Evolutionary conservation across 1,140 invertebrate species (phyloP), one percentile per base, ranked within the genome.

Genomic region (Bombus superbus): DNA sequence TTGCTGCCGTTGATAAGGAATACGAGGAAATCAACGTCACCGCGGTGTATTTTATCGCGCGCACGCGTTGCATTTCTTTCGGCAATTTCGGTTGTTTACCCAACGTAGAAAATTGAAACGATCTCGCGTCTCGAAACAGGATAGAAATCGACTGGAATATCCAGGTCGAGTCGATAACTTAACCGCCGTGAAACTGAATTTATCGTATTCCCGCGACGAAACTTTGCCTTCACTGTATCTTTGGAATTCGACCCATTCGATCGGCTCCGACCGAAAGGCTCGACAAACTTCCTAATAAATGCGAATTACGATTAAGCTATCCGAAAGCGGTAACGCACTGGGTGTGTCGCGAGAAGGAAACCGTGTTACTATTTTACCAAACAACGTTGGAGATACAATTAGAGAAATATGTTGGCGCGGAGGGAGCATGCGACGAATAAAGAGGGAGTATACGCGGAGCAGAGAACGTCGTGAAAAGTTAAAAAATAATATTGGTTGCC

Each of bases 1-100:
- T 38, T 11, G 57, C 57, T 69, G 78, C 69, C 83, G 40, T 42
- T 64, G 83, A 85, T 85, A 84, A 79, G 47, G 72, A 79, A 38
- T 62, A 78, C 22, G 38, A 71, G 6, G 53, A 84, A 84, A 71
- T 79, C n/a, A 18, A 53, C n/a, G 44, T n/a, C 59, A 2, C 40
- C 2, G 3, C n/a, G 13, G 25, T 11, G 22, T 13, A 35, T 76
- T 77, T 76, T n/a, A 53, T 76, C n/a, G 38, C 32, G 22, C 13
- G 22, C 3, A 9, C 35, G 15, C 44, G 9, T 57, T 35, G 0
- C 6, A 44, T 32, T 25, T 68, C 81, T 77, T 83, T 77, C 35
- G 71, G 25, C 59, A n/a, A 32, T 32, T 18, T 35, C 59, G 74
- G 0, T 57, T 83, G 73, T 69, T 83, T 77, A 57, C 74, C 74